Evolutionary conservation across 2,797 vertebrate genomes (phyloP), one percentile per base, ranked within the genome.

Genomic region (Acanthopagrus latus): DNA sequence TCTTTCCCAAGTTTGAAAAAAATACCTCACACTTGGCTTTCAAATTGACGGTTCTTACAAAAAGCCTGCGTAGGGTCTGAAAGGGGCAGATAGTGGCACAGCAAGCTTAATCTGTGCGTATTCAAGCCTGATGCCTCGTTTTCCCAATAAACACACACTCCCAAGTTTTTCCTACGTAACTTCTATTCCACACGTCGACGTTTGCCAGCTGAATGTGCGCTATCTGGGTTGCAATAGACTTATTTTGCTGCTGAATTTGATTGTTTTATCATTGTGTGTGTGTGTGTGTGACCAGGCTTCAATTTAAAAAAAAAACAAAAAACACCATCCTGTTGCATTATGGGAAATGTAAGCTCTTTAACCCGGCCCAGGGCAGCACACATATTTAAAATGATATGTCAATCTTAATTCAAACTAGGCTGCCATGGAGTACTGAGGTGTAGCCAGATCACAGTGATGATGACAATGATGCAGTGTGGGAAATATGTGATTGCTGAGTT

Each of bases 401-500:
- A 27, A 47, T 5, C 2, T 11, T 1, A 54, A 10, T 17, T 41
- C 18, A 17, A 41, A 54, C 13, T 21, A 33, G 6, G 33, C 33
- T 33, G 21, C 12, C 14, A 20, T 20, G 13, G 3, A 54, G 9
- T 20, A 68, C 3, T 29, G 1, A 58, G 18, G 17, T 62, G 18
- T 1, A 46, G 29, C 46, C 17, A 33, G 27, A 21, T 10, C 0
- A 63, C n/a, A 11, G 13, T 14, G 8, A 57, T 51, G 41, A 25
- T 23, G 41, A 29, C 64, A 25, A 64, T 74, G 60, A 77, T 56
- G 33, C 50, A 83, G 6, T 56, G 7, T 84, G 75, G 60, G 44
- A 87, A 85, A 80, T 70, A 83, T 83, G 63, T 10, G 16, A 6
- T 16, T 54, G 11, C n/a, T 0, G 1, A 64, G 18, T 38, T 55